A percentile compares a stretch with the other conserved stretches of the same genome.
Evolutionary conservation across 2,113 vertebrate species (phyloP).

Genomic region (Bagarius yarrelli): DNA sequence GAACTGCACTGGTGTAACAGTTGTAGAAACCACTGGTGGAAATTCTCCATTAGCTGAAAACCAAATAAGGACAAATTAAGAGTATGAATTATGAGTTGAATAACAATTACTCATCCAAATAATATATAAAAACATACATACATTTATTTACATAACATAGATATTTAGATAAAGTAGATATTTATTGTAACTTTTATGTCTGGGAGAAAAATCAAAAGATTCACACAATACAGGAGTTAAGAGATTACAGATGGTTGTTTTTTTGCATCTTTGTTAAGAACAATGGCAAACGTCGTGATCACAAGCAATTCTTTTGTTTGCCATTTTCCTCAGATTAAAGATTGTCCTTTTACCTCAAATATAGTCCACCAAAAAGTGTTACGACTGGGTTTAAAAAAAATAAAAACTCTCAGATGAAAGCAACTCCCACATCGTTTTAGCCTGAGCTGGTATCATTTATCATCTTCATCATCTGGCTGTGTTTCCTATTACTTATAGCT

Average conservation of each 20-base stretch:
- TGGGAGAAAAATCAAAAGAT: background rate
- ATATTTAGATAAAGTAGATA: too few relatives aligned
- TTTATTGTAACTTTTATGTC: background rate
- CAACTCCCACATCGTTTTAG: constrained; percentile 41
- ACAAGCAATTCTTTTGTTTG: constrained; percentile 34
- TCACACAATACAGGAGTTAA: background rate
- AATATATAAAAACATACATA: background rate
- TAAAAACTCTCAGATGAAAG: constrained; percentile 31
- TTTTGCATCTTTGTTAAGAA: constrained; percentile 53
- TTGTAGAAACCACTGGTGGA: constrained; percentile 63
- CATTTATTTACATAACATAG: background rate
- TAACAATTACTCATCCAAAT: background rate
- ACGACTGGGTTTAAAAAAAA: constrained; percentile 45
- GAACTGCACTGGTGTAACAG: constrained; percentile 22
- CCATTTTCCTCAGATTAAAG: constrained; percentile 55
- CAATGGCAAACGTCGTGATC: constrained; percentile 42
- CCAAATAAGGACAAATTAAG: constrained; percentile 35
- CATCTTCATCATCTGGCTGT: constrained; percentile 61
- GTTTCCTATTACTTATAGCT: constrained; percentile 16
- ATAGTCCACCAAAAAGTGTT: constrained; percentile 39
- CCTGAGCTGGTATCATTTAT: constrained; percentile 58
- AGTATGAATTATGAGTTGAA: background rate
- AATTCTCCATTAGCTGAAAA: constrained; percentile 74
- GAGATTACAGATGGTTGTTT: background rate
- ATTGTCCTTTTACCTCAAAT: constrained; percentile 39